Evolutionary conservation across 2,797 vertebrate genomes (phyloP).

Genomic region (Eulemur albifrons): DNA sequence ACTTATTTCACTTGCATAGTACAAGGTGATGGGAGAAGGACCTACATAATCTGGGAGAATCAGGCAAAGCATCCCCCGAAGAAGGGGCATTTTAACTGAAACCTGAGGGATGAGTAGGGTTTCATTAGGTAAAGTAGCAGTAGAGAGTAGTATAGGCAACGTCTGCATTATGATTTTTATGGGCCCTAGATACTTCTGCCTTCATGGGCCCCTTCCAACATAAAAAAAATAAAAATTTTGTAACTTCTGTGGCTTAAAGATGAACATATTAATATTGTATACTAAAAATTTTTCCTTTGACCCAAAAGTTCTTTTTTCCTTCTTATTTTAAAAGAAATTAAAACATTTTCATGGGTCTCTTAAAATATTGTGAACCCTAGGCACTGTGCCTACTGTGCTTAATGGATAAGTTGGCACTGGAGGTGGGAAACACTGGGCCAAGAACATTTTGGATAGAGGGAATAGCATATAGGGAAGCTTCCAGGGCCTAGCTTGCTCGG

Average conservation of each 20-base stretch:
- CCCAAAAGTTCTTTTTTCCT: neutral
- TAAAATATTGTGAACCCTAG: neutral
- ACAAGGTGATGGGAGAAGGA: neutral
- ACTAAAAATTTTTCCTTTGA: neutral
- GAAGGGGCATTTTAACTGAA: neutral
- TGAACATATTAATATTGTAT: neutral
- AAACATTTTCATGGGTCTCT: neutral
- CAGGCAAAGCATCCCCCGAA: neutral
- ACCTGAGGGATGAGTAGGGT: neutral
- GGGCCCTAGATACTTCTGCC: neutral
- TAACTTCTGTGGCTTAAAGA: neutral
- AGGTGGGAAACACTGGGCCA: neutral
- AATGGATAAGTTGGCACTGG: neutral
- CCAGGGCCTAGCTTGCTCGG: neutral
- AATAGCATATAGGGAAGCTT: neutral
- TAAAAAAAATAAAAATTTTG: neutral
- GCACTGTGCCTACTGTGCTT: neutral
- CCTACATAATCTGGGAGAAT: neutral
- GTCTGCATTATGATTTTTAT: neutral
- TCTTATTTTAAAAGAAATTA: neutral
- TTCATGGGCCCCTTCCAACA: neutral
- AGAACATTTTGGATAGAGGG: neutral
- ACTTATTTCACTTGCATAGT: neutral
- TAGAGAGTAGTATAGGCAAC: neutral
- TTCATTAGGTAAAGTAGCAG: neutral